Evolutionary conservation across 2,797 vertebrate species (phyloP), one percentile per base, ranked within the genome.

Genomic region (Allobates femoralis): DNA sequence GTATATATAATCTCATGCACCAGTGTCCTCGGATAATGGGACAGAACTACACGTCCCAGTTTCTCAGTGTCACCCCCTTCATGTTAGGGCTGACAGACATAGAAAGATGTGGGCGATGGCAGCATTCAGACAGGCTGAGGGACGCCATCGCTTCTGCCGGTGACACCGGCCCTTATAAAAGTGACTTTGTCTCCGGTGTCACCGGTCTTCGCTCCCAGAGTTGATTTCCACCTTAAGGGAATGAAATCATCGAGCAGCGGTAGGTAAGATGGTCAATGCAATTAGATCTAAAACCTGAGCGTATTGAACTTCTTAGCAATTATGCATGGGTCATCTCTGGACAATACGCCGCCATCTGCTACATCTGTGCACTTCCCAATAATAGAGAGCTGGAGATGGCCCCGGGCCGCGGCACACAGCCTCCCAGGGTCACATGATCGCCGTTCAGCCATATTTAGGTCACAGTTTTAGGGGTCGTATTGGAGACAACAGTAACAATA

Each of bases 391-490:
- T 93, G 91, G 92, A 93, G 93, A 94, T 95, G 94, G 95, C 96
- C 95, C 88, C 87, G 90, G 95, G 96, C 95, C 94, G 95, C 94
- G 91, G 93, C 93, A 94, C 93, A 93, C 93, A 94, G 94, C 92
- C 94, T 95, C 96, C 96, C 95, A 96, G 94, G 97, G 97, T 97
- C 97, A 98, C 97, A 97, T 96, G 96, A 96, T 96, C 94, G 93
- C 97, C 96, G 97, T 97, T 97, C 96, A 97, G 96, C 96, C 96
- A 97, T 97, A 99, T 99, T 99, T 98, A 96, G 98, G 96, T 99
- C 98, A 98, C 95, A 94, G 94, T 94, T 92, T 93, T 92, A 92
- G 81, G 85, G 85, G 85, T 76, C 74, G 79, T 18, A 55, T 6
- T 79, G 66, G 60, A 74, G 56, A 69, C 77, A 81, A 66, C 53